Conservation (phyloP, 2,888 invertebrate genomes). For the Noctua fimbriata region DNA sequence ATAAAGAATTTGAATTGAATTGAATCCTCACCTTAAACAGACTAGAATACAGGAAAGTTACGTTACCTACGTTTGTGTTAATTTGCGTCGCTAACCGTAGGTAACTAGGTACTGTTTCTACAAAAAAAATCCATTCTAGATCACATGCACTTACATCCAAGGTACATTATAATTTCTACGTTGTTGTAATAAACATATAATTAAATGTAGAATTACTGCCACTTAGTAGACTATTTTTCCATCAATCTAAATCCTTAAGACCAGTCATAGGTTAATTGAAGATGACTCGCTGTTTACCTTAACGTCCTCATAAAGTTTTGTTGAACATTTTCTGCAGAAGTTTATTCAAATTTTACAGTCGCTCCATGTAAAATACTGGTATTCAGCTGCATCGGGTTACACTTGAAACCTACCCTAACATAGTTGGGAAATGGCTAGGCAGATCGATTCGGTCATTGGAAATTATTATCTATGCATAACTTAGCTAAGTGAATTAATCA, state of each 20-base stretch:
- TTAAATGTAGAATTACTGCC: slow-evolving; percentile 40
- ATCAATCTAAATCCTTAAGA: slow-evolving; percentile 30
- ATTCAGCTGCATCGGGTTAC: no score
- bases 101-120: neutral
- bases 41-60: neutral
- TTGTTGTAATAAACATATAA: slow-evolving; percentile 39
- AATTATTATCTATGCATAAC: no score
- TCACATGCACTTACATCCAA: neutral
- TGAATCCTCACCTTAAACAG: neutral
- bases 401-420: no score
- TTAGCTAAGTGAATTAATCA: neutral
- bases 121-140: slow-evolving; percentile 15
- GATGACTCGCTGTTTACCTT: slow-evolving; percentile 38
- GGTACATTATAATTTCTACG: slow-evolving; percentile 21
- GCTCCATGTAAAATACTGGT: no score
- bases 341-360: neutral
- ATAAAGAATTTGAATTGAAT: no score
- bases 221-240: slow-evolving; percentile 26
- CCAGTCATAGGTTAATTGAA: slow-evolving; percentile 50
- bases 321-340: neutral
- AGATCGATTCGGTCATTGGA: neutral
- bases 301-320: slow-evolving; percentile 7
- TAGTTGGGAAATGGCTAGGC: no score
- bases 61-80: neutral
- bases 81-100: neutral